These are phyloP conservation scores for Chironomus striatipennis DNA, from an alignment of 1,140 invertebrate species.

Conservation along the genomic window DNA sequence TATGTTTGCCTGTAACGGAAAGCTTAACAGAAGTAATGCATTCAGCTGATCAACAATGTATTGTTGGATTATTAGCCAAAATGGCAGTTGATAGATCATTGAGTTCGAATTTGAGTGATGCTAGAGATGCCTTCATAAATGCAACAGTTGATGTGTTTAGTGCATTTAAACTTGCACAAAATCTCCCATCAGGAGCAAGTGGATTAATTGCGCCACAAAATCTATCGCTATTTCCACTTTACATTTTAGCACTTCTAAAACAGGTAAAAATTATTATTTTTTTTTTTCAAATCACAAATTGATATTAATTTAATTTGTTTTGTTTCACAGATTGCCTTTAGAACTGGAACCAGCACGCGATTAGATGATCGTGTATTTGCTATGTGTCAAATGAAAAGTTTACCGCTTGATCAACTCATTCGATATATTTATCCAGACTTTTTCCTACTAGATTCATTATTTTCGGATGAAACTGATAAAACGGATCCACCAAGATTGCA, in stretches of 20 bases:
- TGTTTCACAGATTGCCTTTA: constrained; percentile 69
- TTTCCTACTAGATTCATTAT: constrained; percentile 76
- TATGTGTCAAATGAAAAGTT: constrained; percentile 88
- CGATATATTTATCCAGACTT: constrained; percentile 87
- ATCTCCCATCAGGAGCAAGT: constrained; percentile 47
- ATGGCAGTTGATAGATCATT: constrained; percentile 94
- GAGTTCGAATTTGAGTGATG: constrained; percentile 78
- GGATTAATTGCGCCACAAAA: constrained; percentile 62
- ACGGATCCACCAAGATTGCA: constrained; percentile 56
- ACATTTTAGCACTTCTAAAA: constrained; percentile 86
- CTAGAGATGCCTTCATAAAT: constrained; percentile 92
- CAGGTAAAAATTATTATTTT: constrained; percentile 56
- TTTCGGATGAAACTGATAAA: constrained; percentile 44
- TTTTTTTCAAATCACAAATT: constrained; percentile 21
- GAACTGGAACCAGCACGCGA: constrained; percentile 74
- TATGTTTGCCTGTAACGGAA: constrained; percentile 83
- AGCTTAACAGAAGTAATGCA: constrained; percentile 79
- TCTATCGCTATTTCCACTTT: constrained; percentile 77
- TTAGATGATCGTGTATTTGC: constrained; percentile 88
- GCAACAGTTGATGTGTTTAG: constrained; percentile 84
- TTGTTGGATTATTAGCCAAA: constrained; percentile 85
- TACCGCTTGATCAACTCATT: constrained; percentile 74
- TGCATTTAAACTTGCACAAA: constrained; percentile 67
- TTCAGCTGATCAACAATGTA: constrained; percentile 91
- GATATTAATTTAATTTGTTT: constrained; percentile 23